Percentiles rank a stretch among this genome's conserved stretches.
Evolutionary conservation across 2,113 vertebrate genomes (phyloP).

Genomic region (Pterocles gutturalis): DNA sequence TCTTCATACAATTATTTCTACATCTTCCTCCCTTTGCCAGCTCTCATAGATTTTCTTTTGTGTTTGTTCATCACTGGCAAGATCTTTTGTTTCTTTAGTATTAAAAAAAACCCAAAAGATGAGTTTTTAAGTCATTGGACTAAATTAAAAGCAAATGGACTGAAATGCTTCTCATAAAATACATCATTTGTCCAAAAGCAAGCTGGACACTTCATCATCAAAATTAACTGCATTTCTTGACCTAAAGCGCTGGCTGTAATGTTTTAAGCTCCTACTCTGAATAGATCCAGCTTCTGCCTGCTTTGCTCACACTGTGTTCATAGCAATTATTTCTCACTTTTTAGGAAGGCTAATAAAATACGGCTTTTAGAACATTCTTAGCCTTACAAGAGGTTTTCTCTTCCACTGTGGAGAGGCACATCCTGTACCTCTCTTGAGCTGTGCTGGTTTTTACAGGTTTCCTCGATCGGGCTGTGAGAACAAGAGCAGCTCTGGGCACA

Average conservation of each 20-base stretch:
- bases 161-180: neutral
- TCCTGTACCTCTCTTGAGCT: neutral
- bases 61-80: neutral
- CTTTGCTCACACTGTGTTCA: neutral
- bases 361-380: neutral
- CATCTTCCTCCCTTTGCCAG: neutral
- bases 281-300: neutral
- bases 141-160: neutral
- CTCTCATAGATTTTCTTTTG: neutral
- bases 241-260: neutral
- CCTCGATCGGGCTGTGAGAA: neutral
- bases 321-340: neutral
- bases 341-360: neutral
- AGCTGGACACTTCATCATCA: neutral
- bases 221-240: neutral
- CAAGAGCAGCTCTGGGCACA: neutral
- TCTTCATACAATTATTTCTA: neutral
- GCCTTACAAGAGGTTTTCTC: neutral
- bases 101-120: neutral
- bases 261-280: neutral
- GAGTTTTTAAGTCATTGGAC: neutral
- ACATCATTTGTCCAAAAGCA: neutral
- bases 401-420: neutral
- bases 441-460: neutral
- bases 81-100: neutral